phyloP scores from a whole-genome alignment of 2,797 vertebrate species.

The Lerista edwardsae region DNA sequence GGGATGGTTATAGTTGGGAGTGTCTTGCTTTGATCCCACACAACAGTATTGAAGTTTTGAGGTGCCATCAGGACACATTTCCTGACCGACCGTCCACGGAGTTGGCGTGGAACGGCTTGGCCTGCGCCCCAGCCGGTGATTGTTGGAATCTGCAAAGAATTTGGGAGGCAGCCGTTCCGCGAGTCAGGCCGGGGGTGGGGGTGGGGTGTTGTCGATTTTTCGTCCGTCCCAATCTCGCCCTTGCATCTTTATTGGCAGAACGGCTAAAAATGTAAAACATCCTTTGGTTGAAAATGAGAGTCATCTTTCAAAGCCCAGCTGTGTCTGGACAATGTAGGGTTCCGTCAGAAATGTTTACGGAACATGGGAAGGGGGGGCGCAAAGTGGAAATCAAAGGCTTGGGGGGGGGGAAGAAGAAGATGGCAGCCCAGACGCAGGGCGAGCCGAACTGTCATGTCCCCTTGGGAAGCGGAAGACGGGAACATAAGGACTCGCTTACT shows the following conservation, averaged over 20 bases:
- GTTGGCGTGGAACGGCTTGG: neutral
- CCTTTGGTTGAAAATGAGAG: conserved; percentile 12
- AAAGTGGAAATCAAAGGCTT: conserved; percentile 41
- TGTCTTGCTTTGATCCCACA: too few species aligned
- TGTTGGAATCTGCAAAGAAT: neutral
- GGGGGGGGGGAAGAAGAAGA: conserved; percentile 53
- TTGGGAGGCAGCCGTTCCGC: fast-evolving
- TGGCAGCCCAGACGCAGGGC: conserved; percentile 41
- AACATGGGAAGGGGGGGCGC: conserved; percentile 24
- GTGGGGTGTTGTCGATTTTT: neutral
- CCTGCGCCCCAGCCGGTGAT: neutral
- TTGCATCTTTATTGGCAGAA: conserved; percentile 28
- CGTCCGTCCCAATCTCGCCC: neutral
- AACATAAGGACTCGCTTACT: conserved; percentile 73
- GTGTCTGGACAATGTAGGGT: conserved; percentile 58
- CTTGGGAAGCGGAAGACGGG: conserved; percentile 59
- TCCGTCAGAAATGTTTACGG: conserved; percentile 46
- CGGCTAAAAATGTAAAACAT: conserved; percentile 36
- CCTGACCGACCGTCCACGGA: neutral
- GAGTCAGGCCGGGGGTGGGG: fast-evolving
- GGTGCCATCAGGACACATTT: neutral
- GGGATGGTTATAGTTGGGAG: too few species aligned
- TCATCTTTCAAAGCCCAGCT: conserved; percentile 14
- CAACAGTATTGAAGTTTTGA: too few species aligned
- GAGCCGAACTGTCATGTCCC: conserved; percentile 40